Conservation (phyloP, 2,888 invertebrate genomes). For the Nomada hirtipes region DNA sequence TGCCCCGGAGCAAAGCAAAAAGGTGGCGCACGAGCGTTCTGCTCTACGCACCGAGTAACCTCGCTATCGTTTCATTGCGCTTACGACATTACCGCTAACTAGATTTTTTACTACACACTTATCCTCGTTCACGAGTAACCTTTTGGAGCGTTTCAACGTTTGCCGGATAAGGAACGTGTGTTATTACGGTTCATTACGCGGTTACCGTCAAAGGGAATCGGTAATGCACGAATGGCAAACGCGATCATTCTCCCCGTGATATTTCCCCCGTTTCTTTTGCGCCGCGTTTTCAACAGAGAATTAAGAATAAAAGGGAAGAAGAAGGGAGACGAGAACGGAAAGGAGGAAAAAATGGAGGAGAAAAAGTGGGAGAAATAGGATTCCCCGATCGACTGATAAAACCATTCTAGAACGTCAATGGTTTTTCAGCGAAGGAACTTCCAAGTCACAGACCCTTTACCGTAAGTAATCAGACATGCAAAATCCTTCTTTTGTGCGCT, state of each 20-base stretch:
- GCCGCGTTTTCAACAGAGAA: background rate
- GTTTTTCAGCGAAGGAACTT: constrained; percentile 64
- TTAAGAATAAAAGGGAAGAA: background rate
- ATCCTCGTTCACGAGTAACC: background rate
- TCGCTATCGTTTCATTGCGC: constrained; percentile 58
- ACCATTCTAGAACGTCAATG: constrained; percentile 63
- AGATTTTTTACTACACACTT: background rate
- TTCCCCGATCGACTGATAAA: constrained; percentile 61
- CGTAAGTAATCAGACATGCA: constrained; percentile 75
- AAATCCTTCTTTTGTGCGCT: constrained; percentile 71
- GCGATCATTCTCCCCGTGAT: constrained; percentile 13
- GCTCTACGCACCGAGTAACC: constrained; percentile 28
- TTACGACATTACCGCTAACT: constrained; percentile 23
- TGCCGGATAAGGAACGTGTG: constrained; percentile 27
- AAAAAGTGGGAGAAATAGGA: constrained; percentile 36
- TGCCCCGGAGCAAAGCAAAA: constrained; percentile 57
- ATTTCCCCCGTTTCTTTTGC: background rate
- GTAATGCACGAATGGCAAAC: constrained; percentile 24
- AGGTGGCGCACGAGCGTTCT: constrained; percentile 37
- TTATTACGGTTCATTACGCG: constrained; percentile 40
- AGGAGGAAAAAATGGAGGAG: background rate
- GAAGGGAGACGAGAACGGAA: background rate
- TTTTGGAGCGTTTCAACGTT: constrained; percentile 25
- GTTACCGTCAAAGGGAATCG: background rate
- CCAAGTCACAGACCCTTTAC: constrained; percentile 67